Base-by-base conservation (phyloP, 2,797 vertebrate genomes). In the Perodicticus potto region DNA sequence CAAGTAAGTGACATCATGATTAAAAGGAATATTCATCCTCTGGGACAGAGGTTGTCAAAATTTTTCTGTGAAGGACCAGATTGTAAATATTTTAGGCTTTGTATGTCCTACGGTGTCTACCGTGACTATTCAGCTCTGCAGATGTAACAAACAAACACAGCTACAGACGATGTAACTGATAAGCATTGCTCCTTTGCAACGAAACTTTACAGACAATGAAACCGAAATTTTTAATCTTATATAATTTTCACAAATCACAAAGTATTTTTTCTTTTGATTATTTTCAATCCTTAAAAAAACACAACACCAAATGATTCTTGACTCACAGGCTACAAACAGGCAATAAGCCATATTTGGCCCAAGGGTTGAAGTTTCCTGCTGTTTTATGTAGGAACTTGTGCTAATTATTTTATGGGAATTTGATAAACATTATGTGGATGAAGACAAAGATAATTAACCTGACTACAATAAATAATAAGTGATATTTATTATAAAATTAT, bases 21-120 rank as follows among this genome's bases (percentile, higher is more conserved):
- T 94, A 61, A 96, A 94, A 80, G 72, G 25, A 73, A 74, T 72
- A 57, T 83, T 94, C 73, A 90, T 97, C 77, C 80, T 70, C 53
- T 27, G 76, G 55, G 63, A 57, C 43, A 80, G 61, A 22, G 88
- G 65, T 37, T 89, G 43, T 77, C 77, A 82, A 69, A 25, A 0
- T 55, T 96, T 23, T 67, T 53, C 37, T 95, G 34, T 19, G 22
- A 37, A 84, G 10, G 40, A 19, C 12, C 53, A 72, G 20, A 53
- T 32, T 77, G 22, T 10, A 84, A 84, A 84, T 81, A 81, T 32
- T 92, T 70, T 25, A 40, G 80, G 29, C 19, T 76, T 74, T 86
- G 3, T 19, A 43, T 59, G 29, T 7, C 20, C 72, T 59, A 9
- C 11, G 13, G 8, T 63, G 10, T 77, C 78, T 91, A 3, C 34